These are phyloP conservation scores for Synchiropus splendidus DNA, from an alignment of 2,113 vertebrate genomes.

Conservation along the genomic window DNA sequence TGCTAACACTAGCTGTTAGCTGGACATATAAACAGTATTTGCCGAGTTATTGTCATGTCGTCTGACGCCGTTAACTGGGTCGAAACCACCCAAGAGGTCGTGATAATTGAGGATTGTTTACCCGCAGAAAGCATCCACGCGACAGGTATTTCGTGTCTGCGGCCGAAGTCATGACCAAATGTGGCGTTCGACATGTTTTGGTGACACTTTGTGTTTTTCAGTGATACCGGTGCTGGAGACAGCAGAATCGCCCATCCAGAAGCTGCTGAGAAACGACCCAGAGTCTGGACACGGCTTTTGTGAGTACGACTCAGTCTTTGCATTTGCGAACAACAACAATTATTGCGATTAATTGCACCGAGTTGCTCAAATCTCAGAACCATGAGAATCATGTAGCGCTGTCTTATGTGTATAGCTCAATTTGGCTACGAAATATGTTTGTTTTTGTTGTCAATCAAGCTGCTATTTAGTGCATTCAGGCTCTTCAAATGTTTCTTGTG, in stretches of 20 bases:
- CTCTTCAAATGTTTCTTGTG: no score
- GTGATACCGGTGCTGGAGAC: conserved; percentile 23
- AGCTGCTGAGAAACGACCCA: conserved; percentile 36
- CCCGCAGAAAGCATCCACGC: conserved; percentile 4
- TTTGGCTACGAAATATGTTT: no score
- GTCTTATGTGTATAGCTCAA: no score
- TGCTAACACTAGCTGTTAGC: no score
- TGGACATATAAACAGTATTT: no score
- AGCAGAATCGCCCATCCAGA: conserved; percentile 42
- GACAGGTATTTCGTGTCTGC: conserved; percentile 18
- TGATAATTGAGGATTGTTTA: conserved; percentile 31
- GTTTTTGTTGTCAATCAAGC: not conserved
- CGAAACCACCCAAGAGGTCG: conserved; percentile 47
- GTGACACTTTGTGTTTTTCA: conserved; percentile 1
- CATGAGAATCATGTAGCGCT: no score
- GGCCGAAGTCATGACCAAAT: not conserved
- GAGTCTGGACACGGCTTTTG: conserved; percentile 33
- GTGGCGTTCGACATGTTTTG: not conserved
- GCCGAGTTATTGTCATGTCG: conserved; percentile 28
- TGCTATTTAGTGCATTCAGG: not conserved
- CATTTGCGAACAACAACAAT: not conserved
- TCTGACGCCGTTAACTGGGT: conserved; percentile 40
- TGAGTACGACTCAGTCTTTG: conserved; percentile 22
- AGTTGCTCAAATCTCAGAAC: no score
- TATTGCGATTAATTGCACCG: no score